Percentiles rank a stretch among this genome's conserved stretches.
phyloP scores from a whole-genome alignment of 2,797 vertebrate species.

The Rhinella marina region DNA sequence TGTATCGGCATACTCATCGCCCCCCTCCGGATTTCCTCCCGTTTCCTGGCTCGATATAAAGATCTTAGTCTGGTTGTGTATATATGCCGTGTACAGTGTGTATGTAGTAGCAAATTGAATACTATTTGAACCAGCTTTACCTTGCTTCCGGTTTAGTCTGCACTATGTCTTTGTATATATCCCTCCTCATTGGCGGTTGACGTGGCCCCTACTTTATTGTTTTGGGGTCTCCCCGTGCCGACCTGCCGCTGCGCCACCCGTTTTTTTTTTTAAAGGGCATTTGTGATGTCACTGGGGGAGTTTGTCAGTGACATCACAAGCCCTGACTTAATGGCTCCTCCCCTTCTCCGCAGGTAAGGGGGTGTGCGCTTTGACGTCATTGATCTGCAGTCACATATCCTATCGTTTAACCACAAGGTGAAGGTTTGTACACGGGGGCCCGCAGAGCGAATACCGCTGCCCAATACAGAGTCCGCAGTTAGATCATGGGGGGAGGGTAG shows the following conservation, averaged over 20 bases:
- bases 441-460: neutral
- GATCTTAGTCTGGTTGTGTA: slow-evolving; percentile 47
- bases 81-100: slow-evolving; percentile 52
- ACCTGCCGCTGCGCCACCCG: neutral
- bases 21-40: neutral
- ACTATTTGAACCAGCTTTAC: slow-evolving; percentile 42
- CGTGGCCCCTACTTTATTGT: slow-evolving; percentile 1
- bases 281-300: neutral
- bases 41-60: neutral
- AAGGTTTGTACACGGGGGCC: neutral
- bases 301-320: neutral
- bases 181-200: neutral
- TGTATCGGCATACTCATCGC: neutral
- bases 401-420: neutral
- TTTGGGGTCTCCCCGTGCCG: neutral
- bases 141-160: slow-evolving; percentile 26
- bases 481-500: slow-evolving; percentile 76
- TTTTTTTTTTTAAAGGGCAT: too few species aligned
- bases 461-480: slow-evolving; percentile 68
- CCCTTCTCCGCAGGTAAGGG: neutral
- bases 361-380: neutral
- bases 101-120: slow-evolving; percentile 47
- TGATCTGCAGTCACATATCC: slow-evolving; percentile 15
- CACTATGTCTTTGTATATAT: slow-evolving; percentile 45
- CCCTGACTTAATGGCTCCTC: neutral